Conservation (phyloP, 1,140 invertebrate genomes). For the Adelges cooleyi region DNA sequence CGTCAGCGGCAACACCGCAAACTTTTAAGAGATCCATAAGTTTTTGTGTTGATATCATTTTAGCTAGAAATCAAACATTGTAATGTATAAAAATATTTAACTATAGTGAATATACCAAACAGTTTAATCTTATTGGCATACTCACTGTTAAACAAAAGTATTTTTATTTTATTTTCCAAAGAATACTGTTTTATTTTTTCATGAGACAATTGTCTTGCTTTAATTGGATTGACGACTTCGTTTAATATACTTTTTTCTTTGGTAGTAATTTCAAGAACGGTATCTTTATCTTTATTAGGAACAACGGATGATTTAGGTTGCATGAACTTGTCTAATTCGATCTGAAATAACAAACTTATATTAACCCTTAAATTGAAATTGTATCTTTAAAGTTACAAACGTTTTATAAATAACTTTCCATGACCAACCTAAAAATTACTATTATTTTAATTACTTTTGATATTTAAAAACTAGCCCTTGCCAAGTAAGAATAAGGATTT, state of each 20-base stretch:
- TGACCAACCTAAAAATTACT: too few species aligned
- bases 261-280: background rate
- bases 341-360: background rate
- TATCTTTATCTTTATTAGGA: background rate
- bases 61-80: background rate
- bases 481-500: too few species aligned
- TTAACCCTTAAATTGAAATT: too few species aligned
- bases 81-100: background rate
- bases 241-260: background rate
- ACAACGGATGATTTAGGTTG: background rate
- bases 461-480: too few species aligned
- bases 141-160: slow-evolving; percentile 20
- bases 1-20: background rate
- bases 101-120: too few species aligned
- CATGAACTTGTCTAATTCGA: slow-evolving; percentile 7
- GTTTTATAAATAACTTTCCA: too few species aligned
- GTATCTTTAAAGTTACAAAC: too few species aligned
- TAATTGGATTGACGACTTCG: slow-evolving; percentile 4
- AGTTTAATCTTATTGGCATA: too few species aligned
- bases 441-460: too few species aligned
- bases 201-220: slow-evolving; percentile 4
- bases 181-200: slow-evolving; percentile 6
- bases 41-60: background rate
- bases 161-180: slow-evolving; percentile 16
- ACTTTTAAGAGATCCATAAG: background rate